Base-by-base conservation (phyloP, 2,113 vertebrate genomes). In the Elanoides forficatus region DNA sequence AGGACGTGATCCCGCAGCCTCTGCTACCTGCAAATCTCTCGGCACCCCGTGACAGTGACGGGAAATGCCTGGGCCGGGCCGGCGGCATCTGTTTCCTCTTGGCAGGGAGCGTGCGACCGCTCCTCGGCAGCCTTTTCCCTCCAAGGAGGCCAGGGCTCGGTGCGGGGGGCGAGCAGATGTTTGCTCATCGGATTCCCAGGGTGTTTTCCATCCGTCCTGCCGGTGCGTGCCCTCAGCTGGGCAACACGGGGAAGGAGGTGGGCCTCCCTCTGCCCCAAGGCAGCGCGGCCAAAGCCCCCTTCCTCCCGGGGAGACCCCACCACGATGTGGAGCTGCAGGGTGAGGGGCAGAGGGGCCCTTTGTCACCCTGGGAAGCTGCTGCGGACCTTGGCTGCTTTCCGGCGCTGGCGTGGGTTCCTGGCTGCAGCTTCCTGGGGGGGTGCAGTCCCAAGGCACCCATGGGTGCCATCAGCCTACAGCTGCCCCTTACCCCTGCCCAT, bases 381-480 rank as follows among this genome's bases (percentile, higher is more conserved):
- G 40, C 34, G 62, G 40, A 53, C 63, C 53, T 90, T 1, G 0
- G 18, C 19, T 2, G 1, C 45, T 60, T 56, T n/a, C 60, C 2
- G 0, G 16, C 2, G 1, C 81, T 56, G 38, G 34, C 0, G 1
- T 15, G 19, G 42, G 40, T 16, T 84, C 23, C 26, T 2, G 5
- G 42, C 67, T 59, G 52, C 17, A 25, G 40, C n/a, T 47, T 30
- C 40, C 34, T 3, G 1, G 18, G 70, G 14, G 5, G 7, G 6
- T 2, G 8, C 0, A 0, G 45, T 42, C 65, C 15, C 40, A 27
- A 18, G 58, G 58, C 43, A 15, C 17, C 53, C 14, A 0, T 2
- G 26, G 62, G 0, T 45, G 59, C 60, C 5, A 5, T 5, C 9
- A 4, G 30, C 76, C 65, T 13, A 1, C 1, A 7, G 6, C 1